A percentile compares a stretch with the other conserved stretches of the same genome.
Conservation (phyloP, 2,888 invertebrate genomes). For the Heliconius cydno region DNA sequence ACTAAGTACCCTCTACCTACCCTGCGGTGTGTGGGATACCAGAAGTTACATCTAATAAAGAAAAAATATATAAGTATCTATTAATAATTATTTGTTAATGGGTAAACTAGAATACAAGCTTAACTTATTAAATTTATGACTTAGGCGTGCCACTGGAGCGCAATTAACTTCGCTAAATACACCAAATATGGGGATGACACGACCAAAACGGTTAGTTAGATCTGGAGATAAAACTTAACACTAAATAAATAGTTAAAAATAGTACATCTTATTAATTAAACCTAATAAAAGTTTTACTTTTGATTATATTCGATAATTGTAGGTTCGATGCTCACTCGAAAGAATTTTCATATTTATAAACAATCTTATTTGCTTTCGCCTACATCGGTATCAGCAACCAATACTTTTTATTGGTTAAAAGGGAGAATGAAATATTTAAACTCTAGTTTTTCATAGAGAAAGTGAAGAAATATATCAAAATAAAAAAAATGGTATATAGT, state of each 20-base stretch:
- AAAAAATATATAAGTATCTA: not conserved
- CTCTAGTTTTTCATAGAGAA: too few relatives aligned
- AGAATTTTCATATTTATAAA: too few relatives aligned
- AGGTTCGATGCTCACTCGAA: too few relatives aligned
- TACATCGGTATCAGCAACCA: too few relatives aligned
- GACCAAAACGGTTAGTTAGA: not conserved
- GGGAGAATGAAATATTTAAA: too few relatives aligned
- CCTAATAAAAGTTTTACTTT: not conserved
- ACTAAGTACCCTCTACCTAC: too few relatives aligned
- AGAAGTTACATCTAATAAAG: not conserved
- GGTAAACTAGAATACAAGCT: not conserved
- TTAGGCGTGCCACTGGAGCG: not conserved
- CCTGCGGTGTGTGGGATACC: too few relatives aligned
- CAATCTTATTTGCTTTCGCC: too few relatives aligned
- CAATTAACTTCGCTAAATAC: slow-evolving; percentile 4
- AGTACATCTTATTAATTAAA: not conserved
- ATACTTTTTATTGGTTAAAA: too few relatives aligned
- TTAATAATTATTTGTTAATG: not conserved
- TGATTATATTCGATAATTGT: too few relatives aligned
- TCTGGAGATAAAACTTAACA: not conserved
- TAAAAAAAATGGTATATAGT: too few relatives aligned
- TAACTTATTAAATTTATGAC: not conserved
- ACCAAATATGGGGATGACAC: not conserved
- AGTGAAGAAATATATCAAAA: too few relatives aligned
- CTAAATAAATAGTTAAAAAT: not conserved